Evolutionary conservation across 2,797 vertebrate genomes (phyloP), one percentile per base, ranked within the genome.

Genomic region (Phrynocephalus forsythii): DNA sequence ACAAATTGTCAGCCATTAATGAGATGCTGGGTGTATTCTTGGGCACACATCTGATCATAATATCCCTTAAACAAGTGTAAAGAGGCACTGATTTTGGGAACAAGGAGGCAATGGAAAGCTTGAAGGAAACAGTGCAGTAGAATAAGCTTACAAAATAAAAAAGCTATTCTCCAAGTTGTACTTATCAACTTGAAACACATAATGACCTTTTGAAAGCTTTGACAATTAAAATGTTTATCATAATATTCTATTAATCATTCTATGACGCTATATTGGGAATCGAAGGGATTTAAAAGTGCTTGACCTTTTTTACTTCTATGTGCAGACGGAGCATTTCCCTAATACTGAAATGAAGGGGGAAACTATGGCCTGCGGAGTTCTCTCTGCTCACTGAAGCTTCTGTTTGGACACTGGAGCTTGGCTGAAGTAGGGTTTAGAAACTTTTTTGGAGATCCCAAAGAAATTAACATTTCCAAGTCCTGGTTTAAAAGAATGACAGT

Each of bases 151-250:
- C 68, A 66, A 79, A 50, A 73, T 26, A 11, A 79, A 13, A 50
- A n/a, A 1, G 24, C 15, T 66, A 33, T 88, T 3, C 52, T 15
- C 67, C 28, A 79, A 71, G 50, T 50, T 50, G 18, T 86, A 86
- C 80, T 80, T 24, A 86, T 44, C 5, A 33, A 26, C 44, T 73
- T 79, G 28, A 88, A 88, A 88, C 48, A 84, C 6, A 44, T 84
- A 88, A 88, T 88, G 68, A 79, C 52, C 22, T 79, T 73, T 71
- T 79, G 71, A 67, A 80, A 88, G 38, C 68, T 78, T 84, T 84
- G 76, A 84, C 5, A 18, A 52, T 73, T 18, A 73, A 84, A 88
- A 72, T 50, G 68, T 50, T 84, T 79, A 80, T 66, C 68, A 79
- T 38, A 44, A 4, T 3, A 44, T 44, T 44, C 38, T 44, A 44